Percentiles rank a stretch among this genome's conserved stretches.
phyloP scores from a whole-genome alignment of 2,797 vertebrate genomes.

The Capromys pilorides region DNA sequence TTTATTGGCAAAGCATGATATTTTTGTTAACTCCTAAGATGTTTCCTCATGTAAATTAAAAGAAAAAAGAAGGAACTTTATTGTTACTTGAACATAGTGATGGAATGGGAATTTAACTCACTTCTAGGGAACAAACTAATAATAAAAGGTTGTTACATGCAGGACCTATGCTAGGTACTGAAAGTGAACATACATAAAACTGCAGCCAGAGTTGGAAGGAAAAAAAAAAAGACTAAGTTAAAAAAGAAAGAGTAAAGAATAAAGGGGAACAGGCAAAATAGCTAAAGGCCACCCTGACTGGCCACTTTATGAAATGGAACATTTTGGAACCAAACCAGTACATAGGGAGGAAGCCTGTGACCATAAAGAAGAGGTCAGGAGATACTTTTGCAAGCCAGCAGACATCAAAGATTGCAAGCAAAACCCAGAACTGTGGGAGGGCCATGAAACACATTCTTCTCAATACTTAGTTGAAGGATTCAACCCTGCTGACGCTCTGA shows the following conservation, averaged over 20 bases:
- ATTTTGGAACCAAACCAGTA: background rate
- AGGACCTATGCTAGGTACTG: background rate
- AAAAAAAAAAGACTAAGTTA: background rate
- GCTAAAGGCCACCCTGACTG: background rate
- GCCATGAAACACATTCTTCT: background rate
- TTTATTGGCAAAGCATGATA: background rate
- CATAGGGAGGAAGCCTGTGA: background rate
- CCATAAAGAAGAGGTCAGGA: background rate
- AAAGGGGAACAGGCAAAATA: background rate
- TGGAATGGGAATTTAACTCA: background rate
- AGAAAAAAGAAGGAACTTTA: background rate
- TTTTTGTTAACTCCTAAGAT: background rate
- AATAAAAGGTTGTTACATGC: background rate
- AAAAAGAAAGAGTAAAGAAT: background rate
- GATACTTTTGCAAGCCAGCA: background rate
- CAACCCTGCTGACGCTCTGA: background rate
- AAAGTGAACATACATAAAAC: background rate
- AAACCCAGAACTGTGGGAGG: background rate
- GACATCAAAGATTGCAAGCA: background rate
- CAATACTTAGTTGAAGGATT: background rate
- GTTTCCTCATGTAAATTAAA: conserved; percentile 3
- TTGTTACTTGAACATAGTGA: background rate
- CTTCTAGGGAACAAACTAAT: background rate
- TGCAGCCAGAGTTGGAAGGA: background rate
- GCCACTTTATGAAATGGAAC: background rate